Conservation (phyloP, 2,888 invertebrate species). For the Tipula helvola region DNA sequence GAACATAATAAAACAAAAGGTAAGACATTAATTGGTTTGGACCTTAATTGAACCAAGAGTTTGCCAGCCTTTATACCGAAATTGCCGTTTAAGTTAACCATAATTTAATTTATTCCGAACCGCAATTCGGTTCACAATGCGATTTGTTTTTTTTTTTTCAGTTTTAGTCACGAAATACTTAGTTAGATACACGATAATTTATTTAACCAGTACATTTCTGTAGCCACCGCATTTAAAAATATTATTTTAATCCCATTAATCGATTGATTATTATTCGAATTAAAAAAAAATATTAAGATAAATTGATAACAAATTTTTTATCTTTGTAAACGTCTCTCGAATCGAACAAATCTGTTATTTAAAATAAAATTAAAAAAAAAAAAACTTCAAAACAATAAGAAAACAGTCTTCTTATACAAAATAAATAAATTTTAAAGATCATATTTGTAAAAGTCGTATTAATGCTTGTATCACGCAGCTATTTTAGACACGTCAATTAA, state of each 20-base stretch:
- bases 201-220: too few relatives aligned
- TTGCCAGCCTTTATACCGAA: too few relatives aligned
- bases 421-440: not conserved
- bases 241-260: not conserved
- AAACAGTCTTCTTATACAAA: not conserved
- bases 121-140: too few relatives aligned
- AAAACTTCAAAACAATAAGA: not conserved
- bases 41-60: too few relatives aligned
- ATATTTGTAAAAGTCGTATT: constrained; percentile 12
- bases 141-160: too few relatives aligned
- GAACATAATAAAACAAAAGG: too few relatives aligned
- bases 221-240: too few relatives aligned
- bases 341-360: not conserved
- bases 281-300: not conserved
- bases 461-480: constrained; percentile 12
- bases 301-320: not conserved
- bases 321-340: not conserved
- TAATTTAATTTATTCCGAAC: too few relatives aligned
- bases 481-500: constrained; percentile 28
- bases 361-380: not conserved
- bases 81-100: too few relatives aligned
- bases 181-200: too few relatives aligned
- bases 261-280: not conserved
- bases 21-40: too few relatives aligned
- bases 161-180: too few relatives aligned